These are phyloP conservation scores for Cuniculus paca DNA, from an alignment of 2,797 vertebrate genomes.

Conservation along the genomic window DNA sequence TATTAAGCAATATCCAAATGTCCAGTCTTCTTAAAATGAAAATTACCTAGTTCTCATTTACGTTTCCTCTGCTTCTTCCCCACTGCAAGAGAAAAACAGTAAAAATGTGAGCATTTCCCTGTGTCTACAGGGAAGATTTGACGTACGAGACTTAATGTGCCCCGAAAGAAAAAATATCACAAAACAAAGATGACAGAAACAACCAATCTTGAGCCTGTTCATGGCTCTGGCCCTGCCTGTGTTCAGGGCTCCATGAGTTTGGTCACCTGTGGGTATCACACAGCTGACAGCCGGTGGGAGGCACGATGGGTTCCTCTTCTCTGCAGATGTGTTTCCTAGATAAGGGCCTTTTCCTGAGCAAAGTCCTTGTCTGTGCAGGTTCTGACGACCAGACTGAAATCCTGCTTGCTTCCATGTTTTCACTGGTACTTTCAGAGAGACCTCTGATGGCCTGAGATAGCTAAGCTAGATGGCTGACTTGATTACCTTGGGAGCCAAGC, in stretches of 20 bases:
- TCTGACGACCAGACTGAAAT: fast-evolving
- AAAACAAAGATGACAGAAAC: neutral
- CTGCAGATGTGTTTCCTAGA: neutral
- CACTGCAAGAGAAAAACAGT: neutral
- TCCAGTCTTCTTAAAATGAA: neutral
- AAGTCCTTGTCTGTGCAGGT: no score
- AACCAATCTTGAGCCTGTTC: neutral
- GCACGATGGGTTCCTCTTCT: neutral
- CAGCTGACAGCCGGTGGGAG: no score
- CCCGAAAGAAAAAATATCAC: neutral
- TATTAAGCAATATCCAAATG: neutral
- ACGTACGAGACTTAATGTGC: neutral
- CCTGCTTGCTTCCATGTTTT: neutral
- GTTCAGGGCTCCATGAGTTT: neutral
- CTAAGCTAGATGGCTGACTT: neutral
- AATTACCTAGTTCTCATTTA: neutral
- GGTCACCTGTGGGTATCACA: neutral
- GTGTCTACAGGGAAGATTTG: neutral
- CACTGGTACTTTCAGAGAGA: neutral
- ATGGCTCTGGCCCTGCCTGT: neutral
- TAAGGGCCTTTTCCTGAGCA: neutral
- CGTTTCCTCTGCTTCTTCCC: no score
- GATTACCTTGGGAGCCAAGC: neutral
- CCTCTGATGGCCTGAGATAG: neutral
- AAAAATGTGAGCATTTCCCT: neutral